Evolutionary conservation across 2,113 vertebrate species (phyloP), one percentile per base, ranked within the genome.

Genomic region (Vombatus ursinus): DNA sequence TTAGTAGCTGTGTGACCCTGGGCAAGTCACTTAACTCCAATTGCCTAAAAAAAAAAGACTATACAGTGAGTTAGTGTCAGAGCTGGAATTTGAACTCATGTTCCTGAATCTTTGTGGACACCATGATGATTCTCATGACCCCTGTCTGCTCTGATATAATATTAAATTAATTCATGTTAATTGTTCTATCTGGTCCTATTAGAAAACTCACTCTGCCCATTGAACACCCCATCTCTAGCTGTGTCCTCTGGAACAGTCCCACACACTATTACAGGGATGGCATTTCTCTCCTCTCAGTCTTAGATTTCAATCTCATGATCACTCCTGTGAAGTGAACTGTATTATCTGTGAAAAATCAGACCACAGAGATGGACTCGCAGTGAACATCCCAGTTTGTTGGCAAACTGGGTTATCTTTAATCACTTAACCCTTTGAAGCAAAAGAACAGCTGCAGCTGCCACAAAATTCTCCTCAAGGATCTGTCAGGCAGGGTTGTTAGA

Each of bases 251-350:
- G 89, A 97, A 68, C 31, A 95, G 14, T n/a, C 50, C 50, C 77
- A 94, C 54, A 96, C 95, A 97, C 89, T 0, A 4, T 94, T 93
- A 91, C 90, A 96, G 96, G 96, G 96, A 97, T 96, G 96, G 93
- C 96, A 97, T 98, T 98, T 98, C 96, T 97, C 97, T 98, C 95
- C 95, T 96, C 94, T 95, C 95, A 44, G 91, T 95, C 96, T 98
- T 97, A 96, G 97, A 98, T 98, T 97, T 97, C 97, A 98, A 98
- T 98, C 98, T 98, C 94, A 96, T 93, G 97, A 94, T 97, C 97
- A 96, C 97, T 8, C 22, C 95, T 96, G 97, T 96, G 96, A 98
- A 98, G 97, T 96, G 95, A 97, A 97, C 97, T 98, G 96, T 97
- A 98, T 98, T 97, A 96, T 97, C 96, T 95, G 6, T 97, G 97